Percentiles rank a stretch among this genome's conserved stretches.
Conservation (phyloP, 2,113 vertebrate species). For the Periophthalmodon schlosseri region DNA sequence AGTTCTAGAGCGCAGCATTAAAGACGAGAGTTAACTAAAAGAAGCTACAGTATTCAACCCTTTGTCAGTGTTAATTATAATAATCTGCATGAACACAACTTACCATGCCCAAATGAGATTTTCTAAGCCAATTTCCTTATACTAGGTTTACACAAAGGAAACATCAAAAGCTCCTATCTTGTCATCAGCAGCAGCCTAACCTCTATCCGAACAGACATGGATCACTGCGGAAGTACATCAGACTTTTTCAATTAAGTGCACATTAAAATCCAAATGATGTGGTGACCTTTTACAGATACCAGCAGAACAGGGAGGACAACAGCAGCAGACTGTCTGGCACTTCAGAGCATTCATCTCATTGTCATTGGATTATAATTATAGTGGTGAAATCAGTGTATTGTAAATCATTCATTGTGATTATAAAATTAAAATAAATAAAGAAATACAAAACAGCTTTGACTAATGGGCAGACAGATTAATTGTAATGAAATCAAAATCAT, state of each 20-base stretch:
- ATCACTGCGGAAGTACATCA: constrained; percentile 68
- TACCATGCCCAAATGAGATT: no score
- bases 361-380: not conserved
- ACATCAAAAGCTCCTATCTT: not conserved
- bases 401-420: not conserved
- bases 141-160: not conserved
- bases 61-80: no score
- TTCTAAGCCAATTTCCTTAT: no score
- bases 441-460: not conserved
- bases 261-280: constrained; percentile 72
- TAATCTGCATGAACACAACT: no score
- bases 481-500: not conserved
- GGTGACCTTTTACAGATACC: constrained; percentile 64
- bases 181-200: constrained; percentile 15
- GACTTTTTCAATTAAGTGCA: constrained; percentile 73
- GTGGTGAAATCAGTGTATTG: not conserved
- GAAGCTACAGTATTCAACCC: no score
- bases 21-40: no score
- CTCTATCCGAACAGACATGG: constrained; percentile 47
- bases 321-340: constrained; percentile 39
- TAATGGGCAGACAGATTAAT: not conserved
- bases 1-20: no score
- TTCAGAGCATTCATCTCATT: constrained; percentile 47
- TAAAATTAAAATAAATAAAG: no score
- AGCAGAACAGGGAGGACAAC: constrained; percentile 63